Evolutionary conservation across 2,888 invertebrate genomes (phyloP).

Genomic region (Hyalella azteca): DNA sequence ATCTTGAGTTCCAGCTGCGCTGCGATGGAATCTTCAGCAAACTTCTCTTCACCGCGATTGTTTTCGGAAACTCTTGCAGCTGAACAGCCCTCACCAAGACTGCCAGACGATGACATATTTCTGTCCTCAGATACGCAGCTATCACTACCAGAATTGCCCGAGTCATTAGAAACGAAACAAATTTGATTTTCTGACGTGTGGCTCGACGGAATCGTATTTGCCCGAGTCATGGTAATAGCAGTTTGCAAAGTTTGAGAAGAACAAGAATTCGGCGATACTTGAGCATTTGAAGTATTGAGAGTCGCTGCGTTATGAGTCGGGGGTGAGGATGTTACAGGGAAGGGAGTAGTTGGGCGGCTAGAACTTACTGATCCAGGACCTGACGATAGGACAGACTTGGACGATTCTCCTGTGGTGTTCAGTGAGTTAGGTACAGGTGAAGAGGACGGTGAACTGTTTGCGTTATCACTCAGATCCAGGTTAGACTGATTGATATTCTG

Average conservation of each 20-base stretch:
- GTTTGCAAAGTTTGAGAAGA: too few species aligned
- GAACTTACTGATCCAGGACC: background rate
- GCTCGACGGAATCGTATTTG: too few species aligned
- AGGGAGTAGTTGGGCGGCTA: conserved; percentile 6
- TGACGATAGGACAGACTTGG: conserved; percentile 14
- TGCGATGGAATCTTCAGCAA: background rate
- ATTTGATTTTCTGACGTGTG: background rate
- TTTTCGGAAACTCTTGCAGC: background rate
- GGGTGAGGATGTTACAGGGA: conserved; percentile 6
- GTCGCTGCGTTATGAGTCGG: background rate
- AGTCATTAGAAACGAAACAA: background rate
- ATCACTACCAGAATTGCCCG: background rate
- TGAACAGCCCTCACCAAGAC: background rate
- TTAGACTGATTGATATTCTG: background rate
- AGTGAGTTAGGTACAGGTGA: conserved; percentile 39
- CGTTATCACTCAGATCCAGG: background rate
- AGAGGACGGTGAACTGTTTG: conserved; percentile 21
- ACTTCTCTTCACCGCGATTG: background rate
- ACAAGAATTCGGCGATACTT: background rate
- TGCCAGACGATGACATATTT: background rate
- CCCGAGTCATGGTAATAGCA: too few species aligned
- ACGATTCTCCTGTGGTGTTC: conserved; percentile 14
- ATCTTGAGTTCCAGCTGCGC: conserved; percentile 1
- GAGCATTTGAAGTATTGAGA: background rate
- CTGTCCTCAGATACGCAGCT: background rate